Conservation (phyloP, 2,797 vertebrate species). For the Epinephelus coioides region DNA sequence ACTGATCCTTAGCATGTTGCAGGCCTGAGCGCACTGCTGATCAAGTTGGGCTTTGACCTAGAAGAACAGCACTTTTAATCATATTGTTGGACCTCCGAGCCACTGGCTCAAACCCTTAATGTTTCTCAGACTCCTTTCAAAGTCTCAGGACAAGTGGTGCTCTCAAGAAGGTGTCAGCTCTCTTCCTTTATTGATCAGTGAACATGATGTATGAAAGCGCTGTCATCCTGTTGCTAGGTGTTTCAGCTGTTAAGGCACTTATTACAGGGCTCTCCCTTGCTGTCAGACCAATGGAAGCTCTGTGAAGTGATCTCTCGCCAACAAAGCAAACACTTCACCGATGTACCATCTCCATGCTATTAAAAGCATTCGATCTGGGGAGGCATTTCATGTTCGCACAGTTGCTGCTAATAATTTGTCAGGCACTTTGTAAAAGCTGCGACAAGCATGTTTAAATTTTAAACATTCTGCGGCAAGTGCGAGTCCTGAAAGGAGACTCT, state of each 20-base stretch:
- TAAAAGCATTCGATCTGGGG: constrained; percentile 50
- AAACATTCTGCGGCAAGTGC: constrained; percentile 66
- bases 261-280: constrained; percentile 49
- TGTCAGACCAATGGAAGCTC: constrained; percentile 57
- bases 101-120: background rate
- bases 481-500: constrained; percentile 62
- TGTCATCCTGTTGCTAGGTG: constrained; percentile 50
- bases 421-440: constrained; percentile 66
- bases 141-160: constrained; percentile 46
- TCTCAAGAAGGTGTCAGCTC: constrained; percentile 44
- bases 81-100: constrained; percentile 17
- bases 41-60: constrained; percentile 37
- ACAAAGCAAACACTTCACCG: constrained; percentile 61
- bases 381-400: constrained; percentile 61
- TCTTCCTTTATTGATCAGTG: constrained; percentile 63
- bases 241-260: constrained; percentile 51
- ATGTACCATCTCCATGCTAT: constrained; percentile 39
- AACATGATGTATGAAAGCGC: constrained; percentile 54
- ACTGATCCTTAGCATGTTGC: constrained; percentile 30
- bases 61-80: constrained; percentile 29
- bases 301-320: constrained; percentile 44
- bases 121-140: constrained; percentile 30
- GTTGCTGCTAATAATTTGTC: constrained; percentile 65
- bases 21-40: constrained; percentile 30
- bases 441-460: constrained; percentile 75